Evolutionary conservation across 2,113 vertebrate species (phyloP).

Genomic region (Myiagra hebetior): DNA sequence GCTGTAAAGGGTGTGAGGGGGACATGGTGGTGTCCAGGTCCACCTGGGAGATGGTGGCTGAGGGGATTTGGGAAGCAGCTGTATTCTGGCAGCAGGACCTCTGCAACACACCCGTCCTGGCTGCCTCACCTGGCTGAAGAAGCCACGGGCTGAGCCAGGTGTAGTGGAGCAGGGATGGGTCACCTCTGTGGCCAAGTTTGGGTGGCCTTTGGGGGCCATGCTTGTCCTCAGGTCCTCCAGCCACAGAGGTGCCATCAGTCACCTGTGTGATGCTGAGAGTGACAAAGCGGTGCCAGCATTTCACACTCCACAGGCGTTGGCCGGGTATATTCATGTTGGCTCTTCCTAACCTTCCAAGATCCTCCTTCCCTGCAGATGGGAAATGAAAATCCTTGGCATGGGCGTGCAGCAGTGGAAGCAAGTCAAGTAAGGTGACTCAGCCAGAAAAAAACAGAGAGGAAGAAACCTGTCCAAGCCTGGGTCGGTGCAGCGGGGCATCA

Average conservation of each 20-base stretch:
- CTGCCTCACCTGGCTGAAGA: background rate
- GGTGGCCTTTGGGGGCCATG: background rate
- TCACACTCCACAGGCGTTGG: background rate
- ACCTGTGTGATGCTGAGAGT: fast-evolving
- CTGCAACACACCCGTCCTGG: fast-evolving
- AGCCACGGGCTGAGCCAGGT: background rate
- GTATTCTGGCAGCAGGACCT: background rate
- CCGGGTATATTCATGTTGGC: background rate
- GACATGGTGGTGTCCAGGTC: background rate
- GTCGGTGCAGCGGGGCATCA: background rate
- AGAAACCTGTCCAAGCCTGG: background rate
- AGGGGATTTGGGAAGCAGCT: background rate
- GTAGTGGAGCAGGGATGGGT: background rate
- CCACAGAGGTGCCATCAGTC: background rate
- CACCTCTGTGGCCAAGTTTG: background rate
- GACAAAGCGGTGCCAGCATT: background rate
- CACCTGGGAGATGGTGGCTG: background rate
- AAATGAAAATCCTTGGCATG: constrained; percentile 44
- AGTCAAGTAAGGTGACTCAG: background rate
- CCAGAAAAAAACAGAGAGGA: background rate
- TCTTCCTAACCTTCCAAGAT: constrained; percentile 15
- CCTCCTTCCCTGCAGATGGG: constrained; percentile 37
- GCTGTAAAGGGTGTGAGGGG: background rate
- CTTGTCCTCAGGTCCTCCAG: background rate
- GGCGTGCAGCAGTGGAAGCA: background rate